Evolutionary conservation across 2,888 invertebrate species (phyloP).

Genomic region (Athalia rosae): DNA sequence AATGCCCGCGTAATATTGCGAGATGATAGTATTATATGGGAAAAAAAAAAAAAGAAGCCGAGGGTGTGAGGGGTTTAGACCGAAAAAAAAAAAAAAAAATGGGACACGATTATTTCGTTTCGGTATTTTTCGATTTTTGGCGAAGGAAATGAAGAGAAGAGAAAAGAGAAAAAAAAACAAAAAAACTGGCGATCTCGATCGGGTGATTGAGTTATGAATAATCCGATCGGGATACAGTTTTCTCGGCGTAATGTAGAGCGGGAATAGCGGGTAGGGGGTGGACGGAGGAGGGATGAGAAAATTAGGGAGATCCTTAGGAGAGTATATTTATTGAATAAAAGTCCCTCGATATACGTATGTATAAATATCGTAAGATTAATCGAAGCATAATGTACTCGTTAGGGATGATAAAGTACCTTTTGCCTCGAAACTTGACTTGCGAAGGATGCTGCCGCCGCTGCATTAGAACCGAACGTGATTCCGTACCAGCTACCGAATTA

Average conservation of each 20-base stretch:
- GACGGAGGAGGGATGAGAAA: background rate
- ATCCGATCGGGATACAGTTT: background rate
- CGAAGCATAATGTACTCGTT: constrained; percentile 70
- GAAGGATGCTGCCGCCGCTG: constrained; percentile 11
- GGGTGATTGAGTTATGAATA: too few species aligned
- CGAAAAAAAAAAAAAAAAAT: too few species aligned
- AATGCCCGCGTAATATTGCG: constrained; percentile 51
- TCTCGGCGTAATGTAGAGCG: background rate
- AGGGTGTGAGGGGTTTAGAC: too few species aligned
- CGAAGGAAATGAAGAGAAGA: too few species aligned
- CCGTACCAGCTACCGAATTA: constrained; percentile 4
- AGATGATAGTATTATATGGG: too few species aligned
- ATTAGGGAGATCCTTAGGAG: constrained; percentile 9
- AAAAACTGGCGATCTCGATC: too few species aligned
- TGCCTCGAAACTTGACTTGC: constrained; percentile 46
- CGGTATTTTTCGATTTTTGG: too few species aligned
- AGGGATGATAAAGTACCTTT: constrained; percentile 68
- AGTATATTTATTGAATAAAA: constrained; percentile 57
- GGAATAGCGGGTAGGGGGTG: background rate
- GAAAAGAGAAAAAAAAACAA: too few species aligned
- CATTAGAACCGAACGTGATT: background rate
- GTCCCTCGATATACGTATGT: constrained; percentile 60
- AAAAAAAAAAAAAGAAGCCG: too few species aligned
- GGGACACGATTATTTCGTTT: too few species aligned
- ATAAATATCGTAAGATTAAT: constrained; percentile 72